Evolutionary conservation across 2,888 invertebrate species (phyloP), one percentile per base, ranked within the genome.

Genomic region (Malachius bipustulatus): DNA sequence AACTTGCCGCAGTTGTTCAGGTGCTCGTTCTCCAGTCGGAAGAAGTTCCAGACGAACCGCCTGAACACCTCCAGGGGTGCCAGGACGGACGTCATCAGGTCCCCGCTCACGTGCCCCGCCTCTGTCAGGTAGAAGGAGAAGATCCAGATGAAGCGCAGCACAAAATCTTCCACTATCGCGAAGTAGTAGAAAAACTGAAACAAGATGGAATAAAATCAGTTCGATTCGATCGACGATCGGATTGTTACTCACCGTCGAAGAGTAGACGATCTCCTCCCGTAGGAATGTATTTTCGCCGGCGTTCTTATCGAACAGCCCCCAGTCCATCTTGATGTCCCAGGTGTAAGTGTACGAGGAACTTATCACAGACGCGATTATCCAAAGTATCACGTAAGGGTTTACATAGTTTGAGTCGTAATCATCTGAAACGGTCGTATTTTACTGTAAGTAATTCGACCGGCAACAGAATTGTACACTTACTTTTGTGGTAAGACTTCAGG

Each of bases 321-420:
- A 88, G 69, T 88, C 88, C 82, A 88, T 83, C 63, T 80, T 82
- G 36, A 87, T 75, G 59, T 88, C 87, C 87, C 88, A 88, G 14
- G 76, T 72, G 57, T 83, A 83, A 3, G 84, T 80, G 59, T 85
- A 89, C 43, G 75, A 73, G 2, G 84, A 82, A 47, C 77, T 80
- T 38, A 82, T 62, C 16, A 84, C 61, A 52, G 71, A 69, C 1
- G 75, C 64, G 10, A 70, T 63, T 36, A 88, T 72, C 80, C 81
- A 83, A 38, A 80, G 64, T 54, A 73, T 75, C 46, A 79, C 70
- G 58, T 69, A 79, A 1, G 77, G 77, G 62, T 77, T 77, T 36
- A 71, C 67, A 44, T 64, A 63, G 29, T 69, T 50, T 44, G 60
- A 56, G 33, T 50, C 39, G 44, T 71, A 69, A 42, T 65, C 52